Evolutionary conservation across 2,888 invertebrate genomes (phyloP), one percentile per base, ranked within the genome.

Genomic region (Choristoneura rosaceana): DNA sequence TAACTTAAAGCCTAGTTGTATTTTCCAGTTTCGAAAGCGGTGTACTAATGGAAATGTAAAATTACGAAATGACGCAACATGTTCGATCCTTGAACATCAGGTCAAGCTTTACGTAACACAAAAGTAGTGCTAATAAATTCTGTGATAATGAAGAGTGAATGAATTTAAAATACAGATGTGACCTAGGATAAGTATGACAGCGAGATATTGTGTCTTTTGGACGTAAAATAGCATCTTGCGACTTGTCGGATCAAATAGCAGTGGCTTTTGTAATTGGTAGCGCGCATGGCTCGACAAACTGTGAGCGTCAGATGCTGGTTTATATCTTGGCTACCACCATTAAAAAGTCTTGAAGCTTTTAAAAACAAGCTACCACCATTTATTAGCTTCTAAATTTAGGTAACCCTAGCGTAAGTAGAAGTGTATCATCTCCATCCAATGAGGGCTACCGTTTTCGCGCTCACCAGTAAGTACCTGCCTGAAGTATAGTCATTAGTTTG

Each of bases 41-140:
- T 55, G 10, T 55, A 8, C 38, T 38, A 55, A 17, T 52, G 55
- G 17, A 55, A 25, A 25, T 55, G 25, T 25, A 25, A 55, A 25
- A 25, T 55, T 25, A 10, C 25, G n/a, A 55, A 17, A 55, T 55
- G 12, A 25, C 25, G 3, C 15, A 17, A 17, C 14, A 8, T 9
- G 50, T 15, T 25, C 25, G 25, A 25, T 55, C 10, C 7, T 55
- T 10, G 5, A 25, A 55, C 55, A 25, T 12, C 55, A 4, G 25
- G 55, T 55, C 55, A 55, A 8, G 12, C 12, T 55, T 55, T 55
- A 55, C 55, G 25, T 55, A 55, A 55, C 55, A 7, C 25, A 25
- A 55, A 25, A 55, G 25, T 55, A 55, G 25, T 25, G 55, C 55
- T 55, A 55, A 55, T 55, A 55, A 55, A 25, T 55, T 55, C 3